phyloP scores from a whole-genome alignment of 2,113 vertebrate species.

The Anguilla rostrata region DNA sequence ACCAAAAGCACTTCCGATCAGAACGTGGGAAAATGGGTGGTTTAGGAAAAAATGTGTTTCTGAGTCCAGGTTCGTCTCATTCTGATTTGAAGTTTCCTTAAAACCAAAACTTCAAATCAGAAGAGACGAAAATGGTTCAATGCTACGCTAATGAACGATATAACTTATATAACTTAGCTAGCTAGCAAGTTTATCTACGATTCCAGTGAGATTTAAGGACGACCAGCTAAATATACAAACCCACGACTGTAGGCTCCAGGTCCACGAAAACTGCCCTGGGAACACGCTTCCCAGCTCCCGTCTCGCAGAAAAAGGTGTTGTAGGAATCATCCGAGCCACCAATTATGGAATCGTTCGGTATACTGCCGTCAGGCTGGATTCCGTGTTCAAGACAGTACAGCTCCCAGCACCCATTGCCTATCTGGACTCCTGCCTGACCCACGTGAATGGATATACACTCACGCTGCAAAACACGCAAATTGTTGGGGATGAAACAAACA shows the following conservation, averaged over 20 bases:
- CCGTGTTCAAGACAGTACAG: slow-evolving; percentile 67
- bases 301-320: slow-evolving; percentile 73
- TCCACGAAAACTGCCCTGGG: slow-evolving; percentile 69
- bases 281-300: slow-evolving; percentile 57
- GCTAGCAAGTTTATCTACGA: too few species aligned
- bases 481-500: not conserved
- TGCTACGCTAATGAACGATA: too few species aligned
- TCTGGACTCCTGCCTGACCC: slow-evolving; percentile 69
- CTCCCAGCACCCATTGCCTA: slow-evolving; percentile 69
- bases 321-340: slow-evolving; percentile 61
- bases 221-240: slow-evolving; percentile 41
- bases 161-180: too few species aligned
- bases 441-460: slow-evolving; percentile 70
- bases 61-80: too few species aligned
- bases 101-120: too few species aligned
- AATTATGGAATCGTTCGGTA: slow-evolving; percentile 51
- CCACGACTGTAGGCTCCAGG: slow-evolving; percentile 65
- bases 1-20: not conserved
- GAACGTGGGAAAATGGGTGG: not conserved
- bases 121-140: too few species aligned
- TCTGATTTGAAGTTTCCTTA: too few species aligned
- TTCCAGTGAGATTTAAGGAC: not conserved
- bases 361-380: slow-evolving; percentile 62
- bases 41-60: not conserved
- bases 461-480: slow-evolving; percentile 39